Evolutionary conservation across 2,888 invertebrate genomes (phyloP).

Genomic region (Synergus laeviventris): DNA sequence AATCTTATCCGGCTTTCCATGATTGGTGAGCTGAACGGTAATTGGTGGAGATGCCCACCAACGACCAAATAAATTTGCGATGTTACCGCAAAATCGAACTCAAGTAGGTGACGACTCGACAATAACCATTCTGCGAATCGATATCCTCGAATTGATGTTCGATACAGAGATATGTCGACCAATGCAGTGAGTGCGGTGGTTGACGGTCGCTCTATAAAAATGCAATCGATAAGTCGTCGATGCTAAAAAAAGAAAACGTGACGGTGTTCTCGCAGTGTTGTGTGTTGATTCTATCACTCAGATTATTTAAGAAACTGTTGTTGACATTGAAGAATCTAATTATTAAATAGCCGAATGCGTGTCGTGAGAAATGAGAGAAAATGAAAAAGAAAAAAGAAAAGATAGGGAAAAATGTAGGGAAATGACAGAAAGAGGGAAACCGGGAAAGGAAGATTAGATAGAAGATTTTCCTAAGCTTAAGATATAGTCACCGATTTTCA

Average conservation of each 20-base stretch:
- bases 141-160: constrained; percentile 54
- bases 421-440: neutral
- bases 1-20: constrained; percentile 73
- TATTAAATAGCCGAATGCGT: constrained; percentile 26
- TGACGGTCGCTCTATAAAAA: constrained; percentile 3
- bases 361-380: constrained; percentile 21
- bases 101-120: constrained; percentile 59
- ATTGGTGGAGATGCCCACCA: constrained; percentile 71
- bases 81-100: constrained; percentile 48
- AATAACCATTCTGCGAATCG: constrained; percentile 58
- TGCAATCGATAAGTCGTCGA: constrained; percentile 35
- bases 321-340: constrained; percentile 48
- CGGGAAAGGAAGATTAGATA: neutral
- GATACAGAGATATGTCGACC: constrained; percentile 44
- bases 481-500: constrained; percentile 2
- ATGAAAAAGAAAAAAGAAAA: neutral
- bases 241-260: constrained; percentile 23
- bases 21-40: constrained; percentile 74
- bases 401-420: neutral
- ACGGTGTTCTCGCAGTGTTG: constrained; percentile 33
- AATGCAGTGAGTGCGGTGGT: neutral
- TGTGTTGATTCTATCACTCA: constrained; percentile 39
- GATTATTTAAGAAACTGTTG: constrained; percentile 49
- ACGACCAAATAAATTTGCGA: constrained; percentile 60
- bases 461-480: neutral